phyloP scores from a whole-genome alignment of 2,888 invertebrate genomes.

The Blastobasis adustella region DNA sequence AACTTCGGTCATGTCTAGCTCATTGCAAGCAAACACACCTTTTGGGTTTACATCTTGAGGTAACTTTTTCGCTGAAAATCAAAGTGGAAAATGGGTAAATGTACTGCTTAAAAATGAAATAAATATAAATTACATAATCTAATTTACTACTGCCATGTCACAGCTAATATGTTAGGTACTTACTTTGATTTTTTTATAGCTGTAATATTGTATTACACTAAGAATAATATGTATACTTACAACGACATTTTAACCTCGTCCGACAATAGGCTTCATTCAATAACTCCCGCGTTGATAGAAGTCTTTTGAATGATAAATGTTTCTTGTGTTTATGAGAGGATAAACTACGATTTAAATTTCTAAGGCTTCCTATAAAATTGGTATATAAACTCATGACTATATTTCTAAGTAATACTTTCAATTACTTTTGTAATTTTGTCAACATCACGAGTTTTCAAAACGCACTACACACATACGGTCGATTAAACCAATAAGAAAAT shows the following conservation, averaged over 20 bases:
- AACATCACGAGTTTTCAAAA: no score
- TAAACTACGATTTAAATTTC: constrained; percentile 34
- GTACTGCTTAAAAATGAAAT: no score
- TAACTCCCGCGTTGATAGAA: constrained; percentile 56
- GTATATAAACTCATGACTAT: constrained; percentile 27
- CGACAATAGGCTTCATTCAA: constrained; percentile 77
- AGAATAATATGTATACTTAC: constrained; percentile 64
- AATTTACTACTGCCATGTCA: no score
- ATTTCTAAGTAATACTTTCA: constrained; percentile 14
- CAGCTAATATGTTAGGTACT: no score
- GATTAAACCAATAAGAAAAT: no score
- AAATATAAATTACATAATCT: no score
- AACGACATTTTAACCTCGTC: constrained; percentile 81
- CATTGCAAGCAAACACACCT: constrained; percentile 97
- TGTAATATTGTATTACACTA: no score
- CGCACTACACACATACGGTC: no score
- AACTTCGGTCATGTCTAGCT: constrained; percentile 91
- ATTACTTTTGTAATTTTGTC: constrained; percentile 11
- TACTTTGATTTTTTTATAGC: no score
- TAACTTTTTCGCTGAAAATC: constrained; percentile 84
- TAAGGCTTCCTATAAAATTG: constrained; percentile 28
- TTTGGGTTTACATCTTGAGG: constrained; percentile 89
- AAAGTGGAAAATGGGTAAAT: background rate
- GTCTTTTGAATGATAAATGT: constrained; percentile 22
- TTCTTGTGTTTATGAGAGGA: constrained; percentile 26